Base-by-base conservation (phyloP, 1,140 invertebrate species). In the Cepaea nemoralis region DNA sequence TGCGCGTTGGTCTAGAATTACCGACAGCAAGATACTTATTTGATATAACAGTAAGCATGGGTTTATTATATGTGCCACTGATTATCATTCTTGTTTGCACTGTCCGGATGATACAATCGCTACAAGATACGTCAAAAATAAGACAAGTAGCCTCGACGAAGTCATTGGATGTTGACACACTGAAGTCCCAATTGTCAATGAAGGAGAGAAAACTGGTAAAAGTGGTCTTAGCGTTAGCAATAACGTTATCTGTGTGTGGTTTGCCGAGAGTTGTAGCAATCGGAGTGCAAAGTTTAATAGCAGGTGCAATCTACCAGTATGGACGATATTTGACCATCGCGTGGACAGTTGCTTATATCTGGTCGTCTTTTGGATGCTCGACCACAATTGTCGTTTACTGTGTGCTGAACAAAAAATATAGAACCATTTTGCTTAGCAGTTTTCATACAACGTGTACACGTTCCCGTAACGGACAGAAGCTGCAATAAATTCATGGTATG, bases 131-230 rank as follows among this genome's bases (percentile, higher is more conserved):
- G 1, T 70, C 69, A 24, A 22, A 70, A 6, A 19, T 70, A 14
- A 3, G 69, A 27, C 16, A 22, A 55, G 50, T 24, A 55, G 6
- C 50, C 3, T 22, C 50, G 1, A 22, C n/a, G 50, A 55, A 5
- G 5, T 3, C 22, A 55, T 55, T 22, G 22, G 22, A 55, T 22
- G 19, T 24, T 3, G 50, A 55, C 8, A 2, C 50, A 3, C 5
- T 33, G 10, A 39, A 69, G 31, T 69, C 66, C 1, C 31, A 69
- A 69, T 12, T 69, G n/a, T 35, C 66, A 5, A 10, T 24, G 0
- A 35, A n/a, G 14, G 69, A 70, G 69, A 70, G 40, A 27, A 39
- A 42, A 22, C 33, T 70, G 69, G 69, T 70, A 22, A 70, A 70
- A 8, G 40, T 70, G 35, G 35, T 39, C 35, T n/a, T 70, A 22